Percentiles rank a stretch among this genome's conserved stretches.
Evolutionary conservation across 1,140 invertebrate genomes (phyloP).

Genomic region (Sycobia sp.): DNA sequence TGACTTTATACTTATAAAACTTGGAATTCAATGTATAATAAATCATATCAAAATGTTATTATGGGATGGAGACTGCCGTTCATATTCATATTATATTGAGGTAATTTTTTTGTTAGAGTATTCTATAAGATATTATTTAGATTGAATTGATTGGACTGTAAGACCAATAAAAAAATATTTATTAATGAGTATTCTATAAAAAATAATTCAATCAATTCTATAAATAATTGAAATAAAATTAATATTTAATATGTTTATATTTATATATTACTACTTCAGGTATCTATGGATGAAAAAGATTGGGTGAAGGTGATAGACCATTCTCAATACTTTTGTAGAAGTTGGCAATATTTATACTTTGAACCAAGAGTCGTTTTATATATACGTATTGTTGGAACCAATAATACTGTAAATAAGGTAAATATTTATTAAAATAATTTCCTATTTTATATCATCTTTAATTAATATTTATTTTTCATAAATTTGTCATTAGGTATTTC

Average conservation of each 20-base stretch:
- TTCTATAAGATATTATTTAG: not conserved
- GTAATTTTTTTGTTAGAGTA: constrained; percentile 37
- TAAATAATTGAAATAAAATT: no score
- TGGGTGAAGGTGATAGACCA: constrained; percentile 94
- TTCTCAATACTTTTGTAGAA: constrained; percentile 88
- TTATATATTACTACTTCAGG: constrained; percentile 55
- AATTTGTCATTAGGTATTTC: no score
- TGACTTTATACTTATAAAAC: constrained; percentile 84
- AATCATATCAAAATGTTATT: constrained; percentile 92
- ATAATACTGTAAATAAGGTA: constrained; percentile 93
- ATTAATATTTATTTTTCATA: no score
- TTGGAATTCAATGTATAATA: constrained; percentile 87
- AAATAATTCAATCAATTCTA: no score
- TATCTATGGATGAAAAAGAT: constrained; percentile 94
- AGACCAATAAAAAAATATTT: no score
- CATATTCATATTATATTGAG: constrained; percentile 96
- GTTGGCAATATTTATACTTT: constrained; percentile 96
- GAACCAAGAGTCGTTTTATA: constrained; percentile 84
- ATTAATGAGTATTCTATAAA: not conserved
- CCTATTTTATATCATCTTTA: not conserved
- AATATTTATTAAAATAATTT: constrained; percentile 27
- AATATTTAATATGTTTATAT: constrained; percentile 20
- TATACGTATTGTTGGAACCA: constrained; percentile 89
- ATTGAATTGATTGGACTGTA: no score
- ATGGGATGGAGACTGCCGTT: constrained; percentile 92